Evolutionary conservation across 2,888 invertebrate species (phyloP).

Genomic region (Drosophila austrosaltans): DNA sequence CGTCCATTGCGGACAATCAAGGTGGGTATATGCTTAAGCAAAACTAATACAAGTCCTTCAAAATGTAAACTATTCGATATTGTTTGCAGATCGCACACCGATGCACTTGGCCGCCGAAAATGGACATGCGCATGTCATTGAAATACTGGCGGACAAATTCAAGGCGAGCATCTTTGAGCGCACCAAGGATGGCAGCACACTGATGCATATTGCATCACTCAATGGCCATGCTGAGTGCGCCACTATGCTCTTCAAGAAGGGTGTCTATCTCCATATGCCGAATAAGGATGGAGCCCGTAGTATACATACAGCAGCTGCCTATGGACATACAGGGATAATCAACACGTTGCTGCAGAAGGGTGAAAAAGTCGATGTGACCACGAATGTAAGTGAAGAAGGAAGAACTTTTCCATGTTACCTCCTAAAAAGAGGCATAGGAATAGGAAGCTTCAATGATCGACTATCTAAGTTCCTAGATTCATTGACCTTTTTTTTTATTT

Average conservation of each 20-base stretch:
- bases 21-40: conserved; percentile 83
- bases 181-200: conserved; percentile 98
- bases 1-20: conserved; percentile 97
- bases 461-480: no score
- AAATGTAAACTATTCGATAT: conserved; percentile 14
- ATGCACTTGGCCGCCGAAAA: conserved; percentile 99
- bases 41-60: conserved; percentile 6
- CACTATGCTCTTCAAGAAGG: conserved; percentile 98
- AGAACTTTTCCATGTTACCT: no score
- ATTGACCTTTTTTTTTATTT: neutral
- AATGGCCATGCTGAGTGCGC: conserved; percentile 99
- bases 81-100: conserved; percentile 92
- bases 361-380: conserved; percentile 97
- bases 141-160: conserved; percentile 98
- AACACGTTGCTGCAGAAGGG: conserved; percentile 97
- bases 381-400: conserved; percentile 89
- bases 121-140: conserved; percentile 97
- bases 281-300: conserved; percentile 98
- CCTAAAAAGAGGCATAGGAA: no score
- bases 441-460: no score
- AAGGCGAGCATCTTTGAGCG: conserved; percentile 98
- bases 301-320: conserved; percentile 98
- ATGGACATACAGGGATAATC: conserved; percentile 98
- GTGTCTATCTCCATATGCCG: conserved; percentile 99
- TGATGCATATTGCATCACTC: conserved; percentile 99